Base-by-base conservation (phyloP, 2,113 vertebrate species). In the Vimba vimba region DNA sequence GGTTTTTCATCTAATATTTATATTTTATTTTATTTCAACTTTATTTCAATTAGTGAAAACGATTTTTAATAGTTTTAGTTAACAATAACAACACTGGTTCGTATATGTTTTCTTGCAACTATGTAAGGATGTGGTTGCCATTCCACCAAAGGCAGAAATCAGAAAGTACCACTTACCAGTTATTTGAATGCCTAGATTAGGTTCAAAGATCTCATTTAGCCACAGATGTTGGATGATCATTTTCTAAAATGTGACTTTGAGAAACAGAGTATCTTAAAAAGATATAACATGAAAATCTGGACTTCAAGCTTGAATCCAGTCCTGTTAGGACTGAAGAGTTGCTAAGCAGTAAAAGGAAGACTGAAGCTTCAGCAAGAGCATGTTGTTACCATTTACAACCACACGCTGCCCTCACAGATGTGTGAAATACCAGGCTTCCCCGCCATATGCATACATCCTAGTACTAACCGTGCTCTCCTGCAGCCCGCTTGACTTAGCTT, bases 391-490 rank as follows among this genome's bases (percentile, higher is more conserved):
- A 23, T 87, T 84, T 87, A 86, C 8, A 6, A 84, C 82, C 21
- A 52, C 90, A 87, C 69, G 17, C 82, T 83, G 85, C 90, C 87
- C 57, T 75, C 93, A 92, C 57, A 12, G 55, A 85, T 39, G 76
- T 91, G 93, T 87, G 91, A 95, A 93, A 94, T 95, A 92, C 92
- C 90, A 85, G 86, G 77, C 85, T 89, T 85, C 89, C 84, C 87
- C 93, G 93, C 86, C 88, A 92, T 73, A 87, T 82, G 86, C 86
- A 90, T 76, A 62, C 78, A 87, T 91, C 77, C 71, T 85, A 87
- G 87, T 52, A 45, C 66, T 86, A 86, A 80, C 83, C 83, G 30
- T 71, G 85, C 62, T 64, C 83, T 82, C 59, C 73, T 23, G 23
- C 33, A 59, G 50, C 76, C 73, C 82, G 82, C 2, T 52, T 17